Evolutionary conservation across 2,888 invertebrate species (phyloP).

Genomic region (Lycophotia porphyrea): DNA sequence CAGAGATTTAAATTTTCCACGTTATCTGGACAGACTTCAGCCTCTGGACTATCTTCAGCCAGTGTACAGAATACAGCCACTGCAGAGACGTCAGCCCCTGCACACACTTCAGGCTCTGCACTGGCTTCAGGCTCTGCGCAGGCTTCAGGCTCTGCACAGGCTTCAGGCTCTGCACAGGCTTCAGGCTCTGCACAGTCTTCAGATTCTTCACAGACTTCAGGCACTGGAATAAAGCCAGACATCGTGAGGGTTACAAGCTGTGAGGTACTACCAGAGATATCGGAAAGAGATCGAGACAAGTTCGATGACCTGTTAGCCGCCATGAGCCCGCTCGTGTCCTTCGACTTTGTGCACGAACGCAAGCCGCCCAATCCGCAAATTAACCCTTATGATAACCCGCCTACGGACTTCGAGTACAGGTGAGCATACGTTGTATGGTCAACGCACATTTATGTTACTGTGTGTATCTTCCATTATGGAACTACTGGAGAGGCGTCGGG

Average conservation of each 20-base stretch:
- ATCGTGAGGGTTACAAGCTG: no score
- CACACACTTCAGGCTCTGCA: no score
- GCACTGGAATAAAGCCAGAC: no score
- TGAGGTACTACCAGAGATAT: no score
- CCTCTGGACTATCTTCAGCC: no score
- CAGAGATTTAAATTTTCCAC: neutral
- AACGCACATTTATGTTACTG: neutral
- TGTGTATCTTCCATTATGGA: neutral
- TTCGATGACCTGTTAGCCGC: slow-evolving; percentile 74
- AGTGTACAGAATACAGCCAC: no score
- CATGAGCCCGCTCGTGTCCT: slow-evolving; percentile 77
- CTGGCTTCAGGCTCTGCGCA: no score
- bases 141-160: no score
- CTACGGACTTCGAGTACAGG: slow-evolving; percentile 84
- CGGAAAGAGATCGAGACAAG: slow-evolving; percentile 35
- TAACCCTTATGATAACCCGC: slow-evolving; percentile 83
- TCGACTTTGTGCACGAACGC: slow-evolving; percentile 80
- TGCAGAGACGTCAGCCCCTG: no score
- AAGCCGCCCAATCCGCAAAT: slow-evolving; percentile 69
- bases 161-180: neutral
- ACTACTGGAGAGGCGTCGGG: neutral
- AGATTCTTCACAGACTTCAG: neutral
- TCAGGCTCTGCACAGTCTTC: no score
- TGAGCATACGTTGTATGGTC: slow-evolving; percentile 52
- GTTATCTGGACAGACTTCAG: neutral